A percentile compares a stretch with the other conserved stretches of the same genome.
phyloP scores from a whole-genome alignment of 2,113 vertebrate genomes.

The Chamaetylas fuelleborni region DNA sequence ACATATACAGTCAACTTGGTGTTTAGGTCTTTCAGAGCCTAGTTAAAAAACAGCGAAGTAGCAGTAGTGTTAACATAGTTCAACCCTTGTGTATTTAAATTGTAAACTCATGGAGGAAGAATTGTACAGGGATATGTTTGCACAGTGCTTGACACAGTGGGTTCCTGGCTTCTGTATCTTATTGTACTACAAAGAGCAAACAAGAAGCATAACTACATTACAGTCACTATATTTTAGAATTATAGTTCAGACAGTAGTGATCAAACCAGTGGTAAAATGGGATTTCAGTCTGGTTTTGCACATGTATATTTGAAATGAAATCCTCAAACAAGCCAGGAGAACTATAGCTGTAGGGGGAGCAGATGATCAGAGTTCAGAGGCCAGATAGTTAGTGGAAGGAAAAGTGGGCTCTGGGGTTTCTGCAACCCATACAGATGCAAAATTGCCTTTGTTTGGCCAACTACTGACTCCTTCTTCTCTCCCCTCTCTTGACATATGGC shows the following conservation, averaged over 20 bases:
- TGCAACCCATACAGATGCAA: neutral
- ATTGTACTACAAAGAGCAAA: slow-evolving; percentile 31
- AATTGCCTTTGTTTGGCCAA: neutral
- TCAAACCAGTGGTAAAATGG: slow-evolving; percentile 17
- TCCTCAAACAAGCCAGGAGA: neutral
- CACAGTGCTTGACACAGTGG: neutral
- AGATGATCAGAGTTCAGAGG: slow-evolving; percentile 27
- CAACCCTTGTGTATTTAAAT: slow-evolving; percentile 23
- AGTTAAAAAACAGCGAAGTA: neutral
- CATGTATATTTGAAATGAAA: slow-evolving; percentile 38
- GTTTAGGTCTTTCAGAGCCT: slow-evolving; percentile 33
- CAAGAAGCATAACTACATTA: slow-evolving; percentile 16
- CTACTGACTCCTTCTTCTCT: neutral
- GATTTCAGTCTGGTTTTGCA: slow-evolving; percentile 17
- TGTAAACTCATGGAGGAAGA: slow-evolving; percentile 44
- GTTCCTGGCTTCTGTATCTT: slow-evolving; percentile 39
- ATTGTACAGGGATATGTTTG: neutral
- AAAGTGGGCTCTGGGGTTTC: slow-evolving; percentile 16
- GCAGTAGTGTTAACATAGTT: slow-evolving; percentile 27
- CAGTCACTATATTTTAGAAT: slow-evolving; percentile 21
- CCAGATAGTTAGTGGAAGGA: neutral
- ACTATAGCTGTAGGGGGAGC: slow-evolving; percentile 26
- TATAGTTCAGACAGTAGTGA: slow-evolving; percentile 3
- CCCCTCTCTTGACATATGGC: neutral
- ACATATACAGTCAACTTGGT: slow-evolving; percentile 17